Evolutionary conservation across 2,113 vertebrate genomes (phyloP).

Genomic region (Cyphomyrus plagiostoma): DNA sequence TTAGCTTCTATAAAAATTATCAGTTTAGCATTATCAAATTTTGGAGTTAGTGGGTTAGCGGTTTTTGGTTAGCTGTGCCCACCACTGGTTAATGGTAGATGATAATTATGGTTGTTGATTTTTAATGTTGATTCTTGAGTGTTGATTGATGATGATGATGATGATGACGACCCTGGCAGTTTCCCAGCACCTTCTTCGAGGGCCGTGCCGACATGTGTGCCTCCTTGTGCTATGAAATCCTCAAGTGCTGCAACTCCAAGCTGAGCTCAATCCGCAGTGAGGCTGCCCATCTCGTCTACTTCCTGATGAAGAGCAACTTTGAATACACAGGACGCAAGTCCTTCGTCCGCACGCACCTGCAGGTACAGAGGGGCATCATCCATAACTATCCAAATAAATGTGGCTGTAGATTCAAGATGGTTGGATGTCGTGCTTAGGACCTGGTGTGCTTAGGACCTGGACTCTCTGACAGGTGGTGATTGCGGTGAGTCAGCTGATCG

Average conservation of each 20-base stretch:
- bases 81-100: background rate
- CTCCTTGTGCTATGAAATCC: conserved; percentile 89
- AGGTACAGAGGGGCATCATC: conserved; percentile 58
- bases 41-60: background rate
- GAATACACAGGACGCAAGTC: conserved; percentile 94
- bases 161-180: conserved; percentile 56
- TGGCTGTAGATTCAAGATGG: background rate
- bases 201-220: conserved; percentile 96
- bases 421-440: background rate
- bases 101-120: background rate
- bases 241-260: conserved; percentile 97
- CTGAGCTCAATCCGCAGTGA: conserved; percentile 89
- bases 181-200: conserved; percentile 92
- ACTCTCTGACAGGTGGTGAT: conserved; percentile 78
- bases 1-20: background rate
- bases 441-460: background rate
- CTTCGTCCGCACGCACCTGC: conserved; percentile 91
- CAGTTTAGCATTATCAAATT: background rate
- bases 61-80: background rate
- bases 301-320: conserved; percentile 99
- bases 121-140: background rate
- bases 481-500: conserved; percentile 94
- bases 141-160: background rate
- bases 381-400: background rate
- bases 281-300: conserved; percentile 91